These are phyloP conservation scores for Meta bourneti DNA, from an alignment of 2,888 invertebrate species.

Conservation along the genomic window DNA sequence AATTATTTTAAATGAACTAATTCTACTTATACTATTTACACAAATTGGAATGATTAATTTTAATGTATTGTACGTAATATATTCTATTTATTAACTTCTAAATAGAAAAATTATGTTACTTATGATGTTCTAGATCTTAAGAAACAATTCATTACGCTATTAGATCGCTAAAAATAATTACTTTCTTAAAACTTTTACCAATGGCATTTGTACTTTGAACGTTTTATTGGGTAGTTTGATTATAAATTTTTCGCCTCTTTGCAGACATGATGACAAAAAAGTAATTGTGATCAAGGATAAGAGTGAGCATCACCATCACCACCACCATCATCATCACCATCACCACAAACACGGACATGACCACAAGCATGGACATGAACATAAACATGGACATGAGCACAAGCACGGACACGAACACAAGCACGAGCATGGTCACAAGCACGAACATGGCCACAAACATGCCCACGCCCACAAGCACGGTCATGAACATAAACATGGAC, in stretches of 20 bases:
- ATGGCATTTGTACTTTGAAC: no score
- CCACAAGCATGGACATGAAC: constrained; percentile 62
- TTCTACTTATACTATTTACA: no score
- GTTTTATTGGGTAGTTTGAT: no score
- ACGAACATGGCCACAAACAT: constrained; percentile 66
- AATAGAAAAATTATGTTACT: neutral
- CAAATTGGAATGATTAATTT: no score
- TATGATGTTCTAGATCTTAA: neutral
- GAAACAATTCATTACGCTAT: neutral
- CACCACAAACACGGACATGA: constrained; percentile 68
- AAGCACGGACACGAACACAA: constrained; percentile 65
- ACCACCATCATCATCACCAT: constrained; percentile 72
- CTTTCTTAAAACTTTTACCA: neutral
- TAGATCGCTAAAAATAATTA: neutral
- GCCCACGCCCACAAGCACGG: constrained; percentile 58
- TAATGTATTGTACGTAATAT: no score
- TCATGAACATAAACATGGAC: constrained; percentile 62
- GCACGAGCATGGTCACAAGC: constrained; percentile 66
- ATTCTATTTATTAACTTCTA: neutral
- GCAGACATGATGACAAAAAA: constrained; percentile 64
- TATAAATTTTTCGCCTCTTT: neutral
- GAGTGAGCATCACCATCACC: constrained; percentile 68
- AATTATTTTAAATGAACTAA: no score
- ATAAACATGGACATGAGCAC: constrained; percentile 67
- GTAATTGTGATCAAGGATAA: constrained; percentile 72